These are phyloP conservation scores for Bos taurus DNA, from an alignment of 2,113 vertebrate species.

Conservation along the genomic window DNA sequence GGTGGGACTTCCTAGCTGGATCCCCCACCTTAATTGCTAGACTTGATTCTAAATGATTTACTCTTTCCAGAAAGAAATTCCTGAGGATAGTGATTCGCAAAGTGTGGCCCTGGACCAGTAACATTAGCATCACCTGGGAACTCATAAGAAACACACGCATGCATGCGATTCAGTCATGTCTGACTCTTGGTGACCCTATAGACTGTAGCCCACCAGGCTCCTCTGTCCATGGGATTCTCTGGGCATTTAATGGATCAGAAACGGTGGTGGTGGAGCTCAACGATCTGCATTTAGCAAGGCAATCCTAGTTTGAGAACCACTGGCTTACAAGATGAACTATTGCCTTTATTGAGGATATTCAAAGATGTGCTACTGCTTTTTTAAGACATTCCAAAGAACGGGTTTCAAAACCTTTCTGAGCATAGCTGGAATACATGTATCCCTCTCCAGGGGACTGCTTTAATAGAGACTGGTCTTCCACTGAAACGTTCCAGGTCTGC, in stretches of 20 bases:
- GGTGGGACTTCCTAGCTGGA: neutral
- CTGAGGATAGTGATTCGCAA: neutral
- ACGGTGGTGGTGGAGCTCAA: neutral
- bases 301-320: neutral
- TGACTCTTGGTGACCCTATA: neutral
- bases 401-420: neutral
- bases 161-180: neutral
- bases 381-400: neutral
- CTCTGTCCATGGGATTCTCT: neutral
- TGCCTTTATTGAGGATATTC: neutral
- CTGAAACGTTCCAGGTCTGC: neutral
- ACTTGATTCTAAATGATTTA: neutral
- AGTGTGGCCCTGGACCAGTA: neutral
- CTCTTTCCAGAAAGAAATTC: slow-evolving; percentile 24
- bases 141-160: neutral
- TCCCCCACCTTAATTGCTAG: neutral
- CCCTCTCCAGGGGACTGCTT: neutral
- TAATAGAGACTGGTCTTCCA: neutral
- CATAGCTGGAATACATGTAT: neutral
- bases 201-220: neutral
- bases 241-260: neutral
- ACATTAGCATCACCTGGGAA: neutral
- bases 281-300: neutral
- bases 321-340: neutral
- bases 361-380: neutral